Conservation (phyloP, 2,797 vertebrate genomes). For the Catostomus latipinnis region DNA sequence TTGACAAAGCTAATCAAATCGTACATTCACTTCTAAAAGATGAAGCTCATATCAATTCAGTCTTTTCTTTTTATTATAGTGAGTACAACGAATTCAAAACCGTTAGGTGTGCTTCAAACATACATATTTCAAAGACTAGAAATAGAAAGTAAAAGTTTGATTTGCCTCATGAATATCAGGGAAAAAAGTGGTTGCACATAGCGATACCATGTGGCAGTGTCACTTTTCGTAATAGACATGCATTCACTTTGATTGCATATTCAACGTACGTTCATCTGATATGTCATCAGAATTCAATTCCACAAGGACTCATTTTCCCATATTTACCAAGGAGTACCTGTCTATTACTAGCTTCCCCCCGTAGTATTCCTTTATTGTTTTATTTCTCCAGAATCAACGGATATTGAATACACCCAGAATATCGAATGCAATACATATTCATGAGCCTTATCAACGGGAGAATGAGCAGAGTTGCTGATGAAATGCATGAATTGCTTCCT, state of each 20-base stretch:
- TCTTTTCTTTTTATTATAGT: background rate
- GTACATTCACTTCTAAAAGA: constrained; percentile 25
- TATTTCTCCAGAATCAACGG: constrained; percentile 37
- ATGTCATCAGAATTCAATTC: constrained; percentile 59
- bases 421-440: constrained; percentile 35
- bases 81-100: constrained; percentile 20
- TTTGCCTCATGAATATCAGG: constrained; percentile 17
- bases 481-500: constrained; percentile 37
- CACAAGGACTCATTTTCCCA: constrained; percentile 52
- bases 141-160: constrained; percentile 19
- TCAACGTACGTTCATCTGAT: constrained; percentile 58
- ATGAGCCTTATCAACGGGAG: constrained; percentile 39
- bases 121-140: constrained; percentile 3
- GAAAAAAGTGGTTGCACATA: constrained; percentile 19
- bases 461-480: constrained; percentile 42
- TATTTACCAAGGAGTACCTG: constrained; percentile 45
- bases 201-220: constrained; percentile 33
- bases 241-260: constrained; percentile 62
- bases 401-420: constrained; percentile 19
- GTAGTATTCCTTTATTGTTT: constrained; percentile 41
- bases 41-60: background rate
- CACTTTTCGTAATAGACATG: constrained; percentile 49
- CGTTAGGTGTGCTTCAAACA: constrained; percentile 12
- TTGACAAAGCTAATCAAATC: constrained; percentile 38
- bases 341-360: constrained; percentile 13